These are phyloP conservation scores for Henricia sp. DNA, from an alignment of 53 echinoderm and acorn worm species.

Conservation along the genomic window DNA sequence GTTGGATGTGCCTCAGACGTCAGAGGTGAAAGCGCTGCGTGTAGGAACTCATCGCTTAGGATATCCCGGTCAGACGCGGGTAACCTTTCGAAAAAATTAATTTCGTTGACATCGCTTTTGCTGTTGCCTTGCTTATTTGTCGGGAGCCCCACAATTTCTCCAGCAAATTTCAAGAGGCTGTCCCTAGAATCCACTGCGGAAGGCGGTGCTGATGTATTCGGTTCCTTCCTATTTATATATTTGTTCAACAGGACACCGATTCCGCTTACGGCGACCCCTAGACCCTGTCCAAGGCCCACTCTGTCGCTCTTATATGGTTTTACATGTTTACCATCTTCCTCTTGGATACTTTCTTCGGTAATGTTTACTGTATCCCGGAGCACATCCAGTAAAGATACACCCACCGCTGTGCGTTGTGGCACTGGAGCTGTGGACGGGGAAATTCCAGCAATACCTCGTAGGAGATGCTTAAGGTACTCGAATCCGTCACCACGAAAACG, in stretches of 20 bases:
- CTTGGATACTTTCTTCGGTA: neutral
- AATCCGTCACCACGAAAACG: neutral
- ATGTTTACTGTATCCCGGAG: slow-evolving; percentile 8
- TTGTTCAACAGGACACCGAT: slow-evolving; percentile 1
- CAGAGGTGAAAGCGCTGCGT: too few relatives aligned
- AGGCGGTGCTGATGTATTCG: neutral
- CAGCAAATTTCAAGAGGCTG: slow-evolving; percentile 2
- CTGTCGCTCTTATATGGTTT: neutral
- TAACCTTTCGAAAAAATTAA: slow-evolving; percentile 16
- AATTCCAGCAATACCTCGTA: too few relatives aligned
- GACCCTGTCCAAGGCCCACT: slow-evolving; percentile 8
- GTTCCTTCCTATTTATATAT: neutral
- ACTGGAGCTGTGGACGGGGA: neutral
- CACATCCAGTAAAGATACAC: slow-evolving; percentile 7
- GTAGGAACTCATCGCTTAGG: too few relatives aligned
- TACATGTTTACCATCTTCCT: neutral
- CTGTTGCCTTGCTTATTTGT: neutral
- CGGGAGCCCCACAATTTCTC: neutral
- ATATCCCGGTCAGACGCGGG: slow-evolving; percentile 16
- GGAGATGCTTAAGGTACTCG: slow-evolving; percentile 14
- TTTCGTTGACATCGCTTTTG: neutral
- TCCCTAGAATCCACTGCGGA: neutral
- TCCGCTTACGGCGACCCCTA: neutral
- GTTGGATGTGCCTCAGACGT: too few relatives aligned
- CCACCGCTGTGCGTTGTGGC: neutral